Percentiles rank a stretch among this genome's conserved stretches.
Evolutionary conservation across 2,888 invertebrate species (phyloP).

Genomic region (Clusia tigrina): DNA sequence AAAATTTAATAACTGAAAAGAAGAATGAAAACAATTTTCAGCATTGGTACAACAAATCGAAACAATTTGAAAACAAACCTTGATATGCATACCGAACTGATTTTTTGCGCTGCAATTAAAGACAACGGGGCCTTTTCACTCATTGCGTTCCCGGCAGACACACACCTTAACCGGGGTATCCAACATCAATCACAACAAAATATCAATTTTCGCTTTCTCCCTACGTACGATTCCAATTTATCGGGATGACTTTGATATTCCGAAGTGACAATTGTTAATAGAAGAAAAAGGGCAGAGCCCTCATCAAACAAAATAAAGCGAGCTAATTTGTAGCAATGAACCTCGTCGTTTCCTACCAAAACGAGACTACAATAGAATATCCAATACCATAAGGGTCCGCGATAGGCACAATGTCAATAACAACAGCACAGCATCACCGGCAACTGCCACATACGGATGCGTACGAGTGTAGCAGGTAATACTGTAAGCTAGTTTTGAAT

Average conservation of each 20-base stretch:
- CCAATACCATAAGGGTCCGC: neutral
- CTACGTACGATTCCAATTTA: neutral
- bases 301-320: conserved; percentile 35
- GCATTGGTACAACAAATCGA: conserved; percentile 41
- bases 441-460: too few species aligned
- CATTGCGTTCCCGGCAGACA: neutral
- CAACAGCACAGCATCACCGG: conserved; percentile 39
- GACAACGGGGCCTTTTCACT: neutral
- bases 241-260: conserved; percentile 2
- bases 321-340: conserved; percentile 51
- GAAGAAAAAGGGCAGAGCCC: neutral
- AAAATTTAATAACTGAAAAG: neutral
- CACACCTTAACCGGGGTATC: neutral
- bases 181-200: conserved; percentile 8
- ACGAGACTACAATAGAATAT: conserved; percentile 19
- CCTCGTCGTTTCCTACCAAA: conserved; percentile 44
- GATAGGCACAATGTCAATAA: neutral
- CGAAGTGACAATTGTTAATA: conserved; percentile 7
- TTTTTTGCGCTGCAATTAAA: conserved; percentile 9
- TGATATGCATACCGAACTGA: conserved; percentile 23
- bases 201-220: conserved; percentile 9
- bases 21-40: neutral
- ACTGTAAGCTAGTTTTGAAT: neutral
- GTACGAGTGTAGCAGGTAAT: neutral
- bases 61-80: conserved; percentile 49